phyloP scores from a whole-genome alignment of 1,140 invertebrate genomes.

The Caenorhabditis tropicalis region DNA sequence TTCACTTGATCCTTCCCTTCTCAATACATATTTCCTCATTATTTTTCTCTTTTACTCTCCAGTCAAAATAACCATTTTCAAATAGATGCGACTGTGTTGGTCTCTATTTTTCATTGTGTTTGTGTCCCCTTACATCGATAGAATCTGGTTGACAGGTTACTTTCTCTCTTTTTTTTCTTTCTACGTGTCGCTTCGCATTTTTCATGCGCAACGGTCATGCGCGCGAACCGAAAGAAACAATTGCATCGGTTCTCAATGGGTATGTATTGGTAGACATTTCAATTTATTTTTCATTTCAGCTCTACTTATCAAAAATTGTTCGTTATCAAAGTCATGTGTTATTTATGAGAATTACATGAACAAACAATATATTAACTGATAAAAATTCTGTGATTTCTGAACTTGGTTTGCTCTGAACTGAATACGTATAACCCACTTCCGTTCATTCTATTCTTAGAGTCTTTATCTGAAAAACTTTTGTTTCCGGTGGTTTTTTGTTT shows the following conservation, averaged over 20 bases:
- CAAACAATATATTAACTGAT: background rate
- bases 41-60: background rate
- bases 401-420: background rate
- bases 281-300: background rate
- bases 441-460: background rate
- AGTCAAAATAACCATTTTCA: slow-evolving; percentile 23
- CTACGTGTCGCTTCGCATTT: slow-evolving; percentile 42
- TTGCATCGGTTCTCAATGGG: background rate
- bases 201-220: slow-evolving; percentile 24
- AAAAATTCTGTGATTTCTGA: background rate
- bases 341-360: background rate
- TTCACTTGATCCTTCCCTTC: background rate
- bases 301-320: background rate
- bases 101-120: background rate
- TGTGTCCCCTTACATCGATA: background rate
- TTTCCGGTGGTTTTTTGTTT: background rate
- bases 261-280: background rate
- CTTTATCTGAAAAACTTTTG: background rate
- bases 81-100: background rate
- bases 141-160: slow-evolving; percentile 35
- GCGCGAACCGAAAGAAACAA: background rate
- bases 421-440: background rate
- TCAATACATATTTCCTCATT: background rate
- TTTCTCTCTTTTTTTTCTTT: background rate
- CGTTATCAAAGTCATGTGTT: background rate